Percentiles rank a stretch among this genome's conserved stretches.
Conservation (phyloP, 2,888 invertebrate species). For the Melinaea marsaeus region DNA sequence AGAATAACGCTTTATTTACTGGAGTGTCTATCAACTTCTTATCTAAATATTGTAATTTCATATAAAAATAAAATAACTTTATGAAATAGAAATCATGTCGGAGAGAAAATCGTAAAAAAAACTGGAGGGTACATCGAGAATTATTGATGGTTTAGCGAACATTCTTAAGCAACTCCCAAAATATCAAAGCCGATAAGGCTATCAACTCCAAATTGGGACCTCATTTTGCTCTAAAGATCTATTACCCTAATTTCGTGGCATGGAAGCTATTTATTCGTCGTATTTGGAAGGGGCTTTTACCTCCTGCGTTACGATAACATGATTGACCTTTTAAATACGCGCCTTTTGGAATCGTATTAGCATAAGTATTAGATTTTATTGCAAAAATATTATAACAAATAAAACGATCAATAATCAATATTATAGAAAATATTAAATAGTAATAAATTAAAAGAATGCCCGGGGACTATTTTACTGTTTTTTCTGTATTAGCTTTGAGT, state of each 20-base stretch:
- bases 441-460: no score
- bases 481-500: no score
- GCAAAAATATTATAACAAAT: background rate
- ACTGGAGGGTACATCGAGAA: background rate
- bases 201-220: conserved; percentile 34
- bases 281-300: conserved; percentile 36
- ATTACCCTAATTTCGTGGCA: conserved; percentile 41
- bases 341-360: conserved; percentile 18
- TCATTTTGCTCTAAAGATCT: conserved; percentile 38
- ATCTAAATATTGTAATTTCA: background rate
- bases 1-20: conserved; percentile 7
- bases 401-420: background rate
- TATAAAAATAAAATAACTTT: background rate
- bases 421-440: no score
- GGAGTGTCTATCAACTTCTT: background rate
- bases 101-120: background rate
- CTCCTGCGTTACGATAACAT: conserved; percentile 38
- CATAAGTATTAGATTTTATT: conserved; percentile 6
- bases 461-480: no score
- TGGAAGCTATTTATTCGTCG: conserved; percentile 34
- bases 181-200: conserved; percentile 30
- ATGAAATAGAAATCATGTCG: background rate
- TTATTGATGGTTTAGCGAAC: background rate
- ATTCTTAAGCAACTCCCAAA: conserved; percentile 1
- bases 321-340: conserved; percentile 41